These are phyloP conservation scores for Zaprionus capensis DNA, from an alignment of 1,140 invertebrate genomes.

Conservation along the genomic window DNA sequence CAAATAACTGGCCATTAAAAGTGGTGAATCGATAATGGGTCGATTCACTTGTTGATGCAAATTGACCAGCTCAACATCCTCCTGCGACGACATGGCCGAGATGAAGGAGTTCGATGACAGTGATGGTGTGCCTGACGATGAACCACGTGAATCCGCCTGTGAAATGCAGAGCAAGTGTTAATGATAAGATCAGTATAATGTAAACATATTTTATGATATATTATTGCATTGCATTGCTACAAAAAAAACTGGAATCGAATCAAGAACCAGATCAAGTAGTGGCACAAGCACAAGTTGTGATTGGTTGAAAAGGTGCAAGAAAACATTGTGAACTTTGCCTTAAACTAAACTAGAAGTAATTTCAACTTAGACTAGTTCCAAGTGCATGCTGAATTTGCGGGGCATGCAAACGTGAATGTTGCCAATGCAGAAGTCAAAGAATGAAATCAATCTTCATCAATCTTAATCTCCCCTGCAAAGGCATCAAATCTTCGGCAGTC, in stretches of 20 bases:
- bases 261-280: constrained; percentile 21
- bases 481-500: neutral
- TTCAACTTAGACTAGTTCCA: constrained; percentile 38
- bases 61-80: constrained; percentile 96
- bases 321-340: neutral
- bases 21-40: constrained; percentile 95
- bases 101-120: constrained; percentile 95
- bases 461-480: neutral
- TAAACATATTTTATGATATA: neutral
- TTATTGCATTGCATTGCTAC: constrained; percentile 32
- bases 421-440: constrained; percentile 12
- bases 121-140: constrained; percentile 85
- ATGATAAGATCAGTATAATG: neutral
- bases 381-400: constrained; percentile 24
- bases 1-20: constrained; percentile 97
- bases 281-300: constrained; percentile 33
- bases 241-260: constrained; percentile 38
- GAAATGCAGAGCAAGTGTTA: constrained; percentile 44
- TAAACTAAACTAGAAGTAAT: constrained; percentile 43
- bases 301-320: constrained; percentile 24
- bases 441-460: too few relatives aligned
- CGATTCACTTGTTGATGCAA: constrained; percentile 97
- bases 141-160: constrained; percentile 80
- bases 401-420: constrained; percentile 11
- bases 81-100: constrained; percentile 96